Percentiles rank a stretch among this genome's conserved stretches.
Evolutionary conservation across 2,797 vertebrate genomes (phyloP).

Genomic region (Tragopan temminckii): DNA sequence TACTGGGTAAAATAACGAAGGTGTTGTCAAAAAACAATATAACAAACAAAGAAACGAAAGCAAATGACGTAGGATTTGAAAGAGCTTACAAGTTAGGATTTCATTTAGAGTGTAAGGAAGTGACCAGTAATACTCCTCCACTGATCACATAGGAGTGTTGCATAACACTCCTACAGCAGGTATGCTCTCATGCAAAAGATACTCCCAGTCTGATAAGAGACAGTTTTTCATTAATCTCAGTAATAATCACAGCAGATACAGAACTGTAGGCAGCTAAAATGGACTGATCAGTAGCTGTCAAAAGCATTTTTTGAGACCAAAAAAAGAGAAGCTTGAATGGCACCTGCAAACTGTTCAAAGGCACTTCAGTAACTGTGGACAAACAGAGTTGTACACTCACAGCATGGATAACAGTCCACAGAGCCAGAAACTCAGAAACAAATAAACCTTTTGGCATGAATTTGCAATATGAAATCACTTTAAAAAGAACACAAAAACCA

Average conservation of each 20-base stretch:
- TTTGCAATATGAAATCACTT: conserved; percentile 4
- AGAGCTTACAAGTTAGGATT: not conserved
- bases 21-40: not conserved
- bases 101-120: not conserved
- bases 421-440: conserved; percentile 37
- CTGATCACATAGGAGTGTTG: not conserved
- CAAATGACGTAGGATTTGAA: not conserved
- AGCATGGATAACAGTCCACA: not conserved
- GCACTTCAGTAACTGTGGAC: not conserved
- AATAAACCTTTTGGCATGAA: conserved; percentile 42
- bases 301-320: not conserved
- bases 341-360: conserved; percentile 40
- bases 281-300: not conserved
- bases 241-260: not conserved
- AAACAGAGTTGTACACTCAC: conserved; percentile 11
- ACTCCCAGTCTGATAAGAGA: conserved; percentile 7
- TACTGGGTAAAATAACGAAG: not conserved
- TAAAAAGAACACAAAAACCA: conserved; percentile 29
- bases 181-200: conserved; percentile 25
- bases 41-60: not conserved
- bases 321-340: not conserved
- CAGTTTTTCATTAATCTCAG: not conserved
- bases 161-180: conserved; percentile 16
- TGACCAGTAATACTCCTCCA: not conserved
- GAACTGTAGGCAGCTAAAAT: not conserved